Evolutionary conservation across 2,797 vertebrate genomes (phyloP).

Genomic region (Eidolon dupreanum): DNA sequence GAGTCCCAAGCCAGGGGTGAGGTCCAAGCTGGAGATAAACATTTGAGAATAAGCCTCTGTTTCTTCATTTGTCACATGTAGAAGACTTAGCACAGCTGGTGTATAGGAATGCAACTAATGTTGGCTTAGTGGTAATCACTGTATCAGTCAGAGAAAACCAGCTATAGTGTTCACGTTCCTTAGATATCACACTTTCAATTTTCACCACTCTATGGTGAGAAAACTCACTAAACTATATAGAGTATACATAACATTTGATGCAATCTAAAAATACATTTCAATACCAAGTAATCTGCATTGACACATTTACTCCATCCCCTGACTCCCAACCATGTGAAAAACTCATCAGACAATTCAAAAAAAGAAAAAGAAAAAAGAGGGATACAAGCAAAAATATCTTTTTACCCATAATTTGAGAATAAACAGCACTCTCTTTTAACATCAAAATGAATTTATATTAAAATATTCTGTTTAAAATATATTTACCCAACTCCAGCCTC

Average conservation of each 20-base stretch:
- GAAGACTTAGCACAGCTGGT: neutral
- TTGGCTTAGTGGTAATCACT: neutral
- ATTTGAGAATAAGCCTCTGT: neutral
- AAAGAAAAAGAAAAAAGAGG: neutral
- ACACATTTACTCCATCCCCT: neutral
- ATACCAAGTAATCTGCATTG: neutral
- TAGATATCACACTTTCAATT: neutral
- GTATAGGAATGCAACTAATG: neutral
- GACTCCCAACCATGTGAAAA: neutral
- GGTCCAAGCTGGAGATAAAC: neutral
- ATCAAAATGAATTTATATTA: neutral
- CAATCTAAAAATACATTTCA: neutral
- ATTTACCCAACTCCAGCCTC: conserved; percentile 91
- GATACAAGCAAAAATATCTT: neutral
- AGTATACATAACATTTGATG: neutral
- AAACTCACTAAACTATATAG: neutral
- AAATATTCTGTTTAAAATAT: neutral
- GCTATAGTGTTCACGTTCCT: neutral
- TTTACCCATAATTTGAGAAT: neutral
- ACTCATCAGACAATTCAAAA: neutral
- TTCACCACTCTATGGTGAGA: neutral
- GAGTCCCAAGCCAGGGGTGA: neutral
- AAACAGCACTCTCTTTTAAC: neutral
- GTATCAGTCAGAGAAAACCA: neutral
- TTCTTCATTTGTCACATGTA: neutral